Percentiles rank a stretch among this genome's conserved stretches.
Conservation (phyloP, 1,140 invertebrate genomes). For the Heliconius himera region DNA sequence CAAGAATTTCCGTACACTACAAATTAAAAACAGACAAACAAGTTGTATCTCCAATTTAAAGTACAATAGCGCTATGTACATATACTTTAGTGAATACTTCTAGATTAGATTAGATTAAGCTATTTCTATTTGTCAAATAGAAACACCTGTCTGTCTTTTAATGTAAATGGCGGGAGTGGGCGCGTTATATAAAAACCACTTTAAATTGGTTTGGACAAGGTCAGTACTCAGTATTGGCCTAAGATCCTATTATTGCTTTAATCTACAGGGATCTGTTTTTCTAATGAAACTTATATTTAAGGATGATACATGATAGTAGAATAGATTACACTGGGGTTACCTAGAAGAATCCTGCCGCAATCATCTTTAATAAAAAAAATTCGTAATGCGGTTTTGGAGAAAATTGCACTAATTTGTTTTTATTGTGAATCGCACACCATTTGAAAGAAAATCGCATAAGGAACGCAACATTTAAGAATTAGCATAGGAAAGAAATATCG, state of each 20-base stretch:
- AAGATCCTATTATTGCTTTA: too few species aligned
- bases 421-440: too few species aligned
- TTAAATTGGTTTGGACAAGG: constrained; percentile 20
- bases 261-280: too few species aligned
- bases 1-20: neutral
- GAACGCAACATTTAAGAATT: too few species aligned
- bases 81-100: neutral
- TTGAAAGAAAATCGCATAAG: too few species aligned
- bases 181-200: constrained; percentile 8
- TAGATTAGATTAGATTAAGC: neutral
- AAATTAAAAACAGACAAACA: neutral
- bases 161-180: constrained; percentile 24
- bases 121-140: constrained; percentile 21
- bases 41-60: neutral
- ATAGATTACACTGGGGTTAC: too few species aligned
- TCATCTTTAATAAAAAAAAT: too few species aligned
- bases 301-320: too few species aligned
- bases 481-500: too few species aligned
- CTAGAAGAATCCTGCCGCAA: too few species aligned
- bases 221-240: neutral
- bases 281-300: too few species aligned
- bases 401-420: neutral
- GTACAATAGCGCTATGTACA: neutral
- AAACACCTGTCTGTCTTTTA: constrained; percentile 33
- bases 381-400: too few species aligned